A percentile compares a stretch with the other conserved stretches of the same genome.
Conservation (phyloP, 2,113 vertebrate genomes). For the Odocoileus virginianus region DNA sequence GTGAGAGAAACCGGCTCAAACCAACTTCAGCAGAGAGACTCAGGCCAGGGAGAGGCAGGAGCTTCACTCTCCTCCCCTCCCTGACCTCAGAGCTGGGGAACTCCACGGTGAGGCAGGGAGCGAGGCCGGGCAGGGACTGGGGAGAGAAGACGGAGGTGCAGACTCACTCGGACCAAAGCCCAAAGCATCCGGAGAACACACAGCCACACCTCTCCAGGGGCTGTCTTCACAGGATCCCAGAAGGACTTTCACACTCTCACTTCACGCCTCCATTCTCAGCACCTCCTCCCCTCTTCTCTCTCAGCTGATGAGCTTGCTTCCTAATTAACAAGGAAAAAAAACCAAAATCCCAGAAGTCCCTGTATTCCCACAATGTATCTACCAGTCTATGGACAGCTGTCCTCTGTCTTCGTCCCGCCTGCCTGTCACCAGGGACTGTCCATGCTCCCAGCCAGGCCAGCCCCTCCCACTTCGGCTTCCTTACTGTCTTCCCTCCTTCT, state of each 20-base stretch:
- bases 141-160: neutral
- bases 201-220: neutral
- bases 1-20: neutral
- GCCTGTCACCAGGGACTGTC: neutral
- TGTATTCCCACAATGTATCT: fast-evolving
- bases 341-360: neutral
- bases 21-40: neutral
- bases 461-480: too few relatives aligned
- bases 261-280: neutral
- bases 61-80: neutral
- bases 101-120: neutral
- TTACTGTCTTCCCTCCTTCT: neutral
- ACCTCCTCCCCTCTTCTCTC: neutral
- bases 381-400: too few relatives aligned
- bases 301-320: neutral
- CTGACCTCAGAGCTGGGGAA: neutral
- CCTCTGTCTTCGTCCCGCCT: neutral
- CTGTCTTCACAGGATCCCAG: neutral
- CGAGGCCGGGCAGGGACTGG: neutral
- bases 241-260: neutral
- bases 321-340: neutral
- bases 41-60: neutral
- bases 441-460: fast-evolving
- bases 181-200: neutral
- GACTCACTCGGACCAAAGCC: neutral